A percentile compares a stretch with the other conserved stretches of the same genome.
Evolutionary conservation across 1,140 invertebrate genomes (phyloP).

Genomic region (Gryon sp.): DNA sequence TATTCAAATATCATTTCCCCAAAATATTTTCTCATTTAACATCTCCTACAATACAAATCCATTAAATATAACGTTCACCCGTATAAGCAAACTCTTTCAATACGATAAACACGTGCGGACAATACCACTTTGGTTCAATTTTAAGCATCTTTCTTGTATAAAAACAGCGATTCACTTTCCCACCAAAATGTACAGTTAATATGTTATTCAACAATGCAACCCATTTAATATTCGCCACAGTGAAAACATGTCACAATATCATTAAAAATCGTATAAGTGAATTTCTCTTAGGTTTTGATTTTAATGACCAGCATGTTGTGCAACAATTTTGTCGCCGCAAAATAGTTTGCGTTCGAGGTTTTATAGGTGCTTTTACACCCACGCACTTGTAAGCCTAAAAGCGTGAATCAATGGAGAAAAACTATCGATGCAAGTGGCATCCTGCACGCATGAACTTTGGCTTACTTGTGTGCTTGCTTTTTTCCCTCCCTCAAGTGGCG

Average conservation of each 20-base stretch:
- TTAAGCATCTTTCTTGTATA: conserved; percentile 46
- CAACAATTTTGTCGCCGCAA: conserved; percentile 50
- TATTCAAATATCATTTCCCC: too few species aligned
- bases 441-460: conserved; percentile 36
- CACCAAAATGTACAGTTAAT: conserved; percentile 37
- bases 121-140: conserved; percentile 34
- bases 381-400: conserved; percentile 38
- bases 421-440: conserved; percentile 20
- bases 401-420: conserved; percentile 46
- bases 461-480: conserved; percentile 47
- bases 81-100: conserved; percentile 54
- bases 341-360: conserved; percentile 37
- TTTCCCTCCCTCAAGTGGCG: conserved; percentile 65
- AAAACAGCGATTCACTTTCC: conserved; percentile 34
- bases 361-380: conserved; percentile 40
- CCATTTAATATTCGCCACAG: conserved; percentile 53
- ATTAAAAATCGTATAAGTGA: conserved; percentile 26
- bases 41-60: conserved; percentile 37
- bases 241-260: conserved; percentile 39
- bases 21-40: neutral
- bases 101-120: conserved; percentile 42
- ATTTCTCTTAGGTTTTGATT: conserved; percentile 19
- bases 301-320: conserved; percentile 62
- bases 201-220: conserved; percentile 45
- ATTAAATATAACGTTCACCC: conserved; percentile 47